phyloP scores from a whole-genome alignment of 2,888 invertebrate species.

The Ichneumon xanthorius region DNA sequence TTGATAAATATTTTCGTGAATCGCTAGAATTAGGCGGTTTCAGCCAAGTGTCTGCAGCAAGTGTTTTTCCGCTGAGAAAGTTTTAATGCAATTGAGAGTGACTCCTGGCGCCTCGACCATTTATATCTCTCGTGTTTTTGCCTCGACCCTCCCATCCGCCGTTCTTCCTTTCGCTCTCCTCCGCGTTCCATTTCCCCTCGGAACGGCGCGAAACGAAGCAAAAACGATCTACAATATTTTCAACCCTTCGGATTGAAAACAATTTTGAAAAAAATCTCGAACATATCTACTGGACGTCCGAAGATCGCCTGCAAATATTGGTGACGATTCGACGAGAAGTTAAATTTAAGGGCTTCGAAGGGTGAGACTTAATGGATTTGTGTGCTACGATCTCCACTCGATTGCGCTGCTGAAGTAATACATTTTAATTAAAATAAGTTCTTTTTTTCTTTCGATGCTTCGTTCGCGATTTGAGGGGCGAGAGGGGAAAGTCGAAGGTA shows the following conservation, averaged over 20 bases:
- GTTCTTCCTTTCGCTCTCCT: conserved; percentile 47
- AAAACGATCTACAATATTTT: neutral
- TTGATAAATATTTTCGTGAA: neutral
- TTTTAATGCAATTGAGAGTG: conserved; percentile 83
- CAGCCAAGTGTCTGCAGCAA: conserved; percentile 77
- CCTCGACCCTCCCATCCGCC: conserved; percentile 58
- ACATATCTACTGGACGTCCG: neutral
- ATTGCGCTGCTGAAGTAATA: conserved; percentile 11
- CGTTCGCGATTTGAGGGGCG: conserved; percentile 5
- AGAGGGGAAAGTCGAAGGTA: neutral
- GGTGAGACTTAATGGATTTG: neutral
- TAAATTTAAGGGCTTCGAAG: neutral
- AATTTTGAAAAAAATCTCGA: neutral
- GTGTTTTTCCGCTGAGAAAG: conserved; percentile 82
- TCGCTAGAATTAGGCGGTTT: neutral
- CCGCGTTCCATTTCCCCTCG: neutral
- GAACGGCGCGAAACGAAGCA: neutral
- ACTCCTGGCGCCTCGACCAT: conserved; percentile 79
- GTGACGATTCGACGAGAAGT: neutral
- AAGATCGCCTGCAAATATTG: neutral
- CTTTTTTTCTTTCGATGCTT: conserved; percentile 29
- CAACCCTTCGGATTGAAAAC: neutral
- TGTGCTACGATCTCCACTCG: neutral
- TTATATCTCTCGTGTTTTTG: conserved; percentile 64
- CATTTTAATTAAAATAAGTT: conserved; percentile 21